Conservation (phyloP, 1,140 invertebrate genomes). For the Drosophila ercepeae region DNA sequence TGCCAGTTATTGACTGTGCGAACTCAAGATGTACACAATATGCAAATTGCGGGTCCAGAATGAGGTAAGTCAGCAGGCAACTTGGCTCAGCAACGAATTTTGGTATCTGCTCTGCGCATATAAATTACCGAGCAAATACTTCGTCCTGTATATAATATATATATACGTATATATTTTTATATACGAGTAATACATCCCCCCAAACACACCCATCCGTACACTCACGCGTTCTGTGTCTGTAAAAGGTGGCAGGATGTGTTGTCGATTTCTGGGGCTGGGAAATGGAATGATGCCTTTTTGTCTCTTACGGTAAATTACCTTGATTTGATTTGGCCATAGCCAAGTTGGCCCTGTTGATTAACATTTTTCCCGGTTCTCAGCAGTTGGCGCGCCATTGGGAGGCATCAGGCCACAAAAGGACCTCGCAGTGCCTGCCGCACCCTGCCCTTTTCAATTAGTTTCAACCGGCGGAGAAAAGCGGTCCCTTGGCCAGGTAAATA, state of each 20-base stretch:
- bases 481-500: slow-evolving; percentile 5
- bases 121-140: slow-evolving; percentile 52
- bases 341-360: slow-evolving; percentile 48
- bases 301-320: slow-evolving; percentile 81
- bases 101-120: slow-evolving; percentile 53
- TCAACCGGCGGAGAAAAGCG: slow-evolving; percentile 17
- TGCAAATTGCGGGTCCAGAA: slow-evolving; percentile 52
- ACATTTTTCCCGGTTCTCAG: slow-evolving; percentile 33
- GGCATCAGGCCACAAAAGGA: slow-evolving; percentile 22
- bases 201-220: not conserved
- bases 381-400: slow-evolving; percentile 11
- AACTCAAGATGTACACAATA: slow-evolving; percentile 56
- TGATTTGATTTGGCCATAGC: slow-evolving; percentile 70
- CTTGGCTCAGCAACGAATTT: slow-evolving; percentile 27
- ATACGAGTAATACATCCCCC: not conserved
- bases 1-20: slow-evolving; percentile 67
- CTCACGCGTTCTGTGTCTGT: not conserved
- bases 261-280: slow-evolving; percentile 34
- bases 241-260: slow-evolving; percentile 30
- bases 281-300: slow-evolving; percentile 78
- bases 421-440: slow-evolving; percentile 29
- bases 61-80: slow-evolving; percentile 37
- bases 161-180: not conserved
- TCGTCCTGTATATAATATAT: slow-evolving; percentile 1
- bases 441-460: slow-evolving; percentile 75